phyloP scores from a whole-genome alignment of 1,140 invertebrate species.

The Drosophila ercepeae region DNA sequence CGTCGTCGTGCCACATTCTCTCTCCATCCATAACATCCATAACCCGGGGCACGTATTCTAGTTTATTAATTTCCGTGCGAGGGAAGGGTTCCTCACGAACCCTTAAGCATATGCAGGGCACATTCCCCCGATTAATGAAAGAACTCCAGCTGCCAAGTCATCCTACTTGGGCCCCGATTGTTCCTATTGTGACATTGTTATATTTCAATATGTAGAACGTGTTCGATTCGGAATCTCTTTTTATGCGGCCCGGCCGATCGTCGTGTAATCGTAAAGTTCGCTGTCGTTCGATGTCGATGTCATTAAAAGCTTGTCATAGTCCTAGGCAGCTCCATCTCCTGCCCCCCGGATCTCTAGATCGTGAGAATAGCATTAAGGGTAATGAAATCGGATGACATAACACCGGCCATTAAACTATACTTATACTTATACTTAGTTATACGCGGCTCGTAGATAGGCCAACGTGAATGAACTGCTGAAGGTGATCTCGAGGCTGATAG shows the following conservation, averaged over 20 bases:
- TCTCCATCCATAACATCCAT: conserved; percentile 5
- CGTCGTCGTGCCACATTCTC: conserved; percentile 21
- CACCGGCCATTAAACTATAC: conserved; percentile 44
- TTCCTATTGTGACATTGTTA: conserved; percentile 47
- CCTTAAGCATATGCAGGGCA: conserved; percentile 14
- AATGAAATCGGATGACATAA: conserved; percentile 37
- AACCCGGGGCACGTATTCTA: conserved; percentile 33
- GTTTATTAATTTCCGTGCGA: conserved; percentile 43
- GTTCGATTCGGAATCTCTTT: conserved; percentile 50
- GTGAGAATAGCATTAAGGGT: conserved; percentile 47
- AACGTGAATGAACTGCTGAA: conserved; percentile 55
- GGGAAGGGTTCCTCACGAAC: conserved; percentile 6
- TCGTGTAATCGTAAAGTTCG: conserved; percentile 45
- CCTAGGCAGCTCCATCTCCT: conserved; percentile 8
- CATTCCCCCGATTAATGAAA: conserved; percentile 7
- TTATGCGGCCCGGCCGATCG: conserved; percentile 21
- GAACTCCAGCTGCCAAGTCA: conserved; percentile 20
- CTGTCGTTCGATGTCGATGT: conserved; percentile 27
- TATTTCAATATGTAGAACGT: conserved; percentile 56
- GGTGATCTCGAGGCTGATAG: conserved; percentile 52
- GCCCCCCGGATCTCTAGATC: conserved; percentile 15
- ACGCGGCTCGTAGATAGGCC: conserved; percentile 2
- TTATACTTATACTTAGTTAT: conserved; percentile 41
- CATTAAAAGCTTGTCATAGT: conserved; percentile 36
- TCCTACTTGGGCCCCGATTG: conserved; percentile 33